Evolutionary conservation across 2,113 vertebrate genomes (phyloP), one percentile per base, ranked within the genome.

Genomic region (Centropristis striata): DNA sequence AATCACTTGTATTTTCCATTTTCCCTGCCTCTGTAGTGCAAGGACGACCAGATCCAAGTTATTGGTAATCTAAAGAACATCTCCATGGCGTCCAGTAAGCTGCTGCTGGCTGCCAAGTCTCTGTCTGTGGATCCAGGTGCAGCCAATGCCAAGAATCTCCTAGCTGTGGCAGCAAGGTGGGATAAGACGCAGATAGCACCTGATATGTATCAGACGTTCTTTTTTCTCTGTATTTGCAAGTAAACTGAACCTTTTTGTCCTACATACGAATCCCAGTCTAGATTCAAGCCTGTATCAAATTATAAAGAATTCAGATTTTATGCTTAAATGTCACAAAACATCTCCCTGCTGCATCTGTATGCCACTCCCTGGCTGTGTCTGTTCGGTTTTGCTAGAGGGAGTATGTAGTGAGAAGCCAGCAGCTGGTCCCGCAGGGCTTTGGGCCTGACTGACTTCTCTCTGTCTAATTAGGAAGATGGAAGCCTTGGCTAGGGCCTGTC

Each of bases 61-160:
- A 97, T 99, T 85, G 97, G 98, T 53, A 99, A 99, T 92, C 96
- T 99, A 78, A 99, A 99, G 92, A 99, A 97, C 79, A 99, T 99
- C 92, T 99, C 98, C 0, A 99, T 99, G 98, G 98, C 98, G 4
- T 99, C 98, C 88, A 99, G 98, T 94, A 99, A 99, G 88, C 94
- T 99, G 71, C 90, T 99, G 61, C 91, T 99, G 67, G 98, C 98
- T n/a, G 98, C 98, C 89, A 99, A 99, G 83, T 99, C 98, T 71
- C 96, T 99, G 20, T 99, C 98, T 44, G 98, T 99, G 70, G 98
- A 99, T 86, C 98, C 98, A 5, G 97, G 97, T 32, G 98, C 98
- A 64, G 98, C 98, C 80, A 99, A 99, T 15, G 98, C 98, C 16
- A 99, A 99, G 90, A 99, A 98, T 75, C 97, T 99, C 47, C 93